Evolutionary conservation across 37 sponge, comb jelly and placozoan species (phyloP), one percentile per base, ranked within the genome.

Genomic region (Mnemiopsis leidyi): DNA sequence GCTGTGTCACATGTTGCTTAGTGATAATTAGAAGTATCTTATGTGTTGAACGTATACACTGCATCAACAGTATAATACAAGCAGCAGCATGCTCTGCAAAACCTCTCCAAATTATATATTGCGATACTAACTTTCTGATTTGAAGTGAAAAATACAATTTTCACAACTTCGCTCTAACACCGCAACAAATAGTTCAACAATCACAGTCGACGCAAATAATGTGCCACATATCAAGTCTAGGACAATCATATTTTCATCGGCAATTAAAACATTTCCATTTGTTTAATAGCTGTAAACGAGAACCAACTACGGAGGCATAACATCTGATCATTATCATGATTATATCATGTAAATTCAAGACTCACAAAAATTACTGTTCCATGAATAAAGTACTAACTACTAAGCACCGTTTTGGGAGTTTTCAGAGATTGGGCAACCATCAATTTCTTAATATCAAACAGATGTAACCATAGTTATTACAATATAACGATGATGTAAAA

Each of bases 11-110:
- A 25, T 25, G 73, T 69, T 69, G 29, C 28, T 21, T 28, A 25
- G 73, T 25, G 73, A 69, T 69, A 69, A 69, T 69, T 69, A 69
- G 73, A 69, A 69, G 73, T 69, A 69, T 69, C 73, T 69, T 25
- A 69, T 69, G 29, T 69, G 61, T 48, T 48, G 61, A 48, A 48
- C 61, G 61, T 48, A 48, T 48, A 48, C 61, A 48, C 61, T 48
- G 13, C 13, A 48, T 48, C 9, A 48, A 48, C 61, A 48, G 61
- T 48, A 48, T 5, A 48, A 48, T 48, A 48, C 61, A 48, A 48
- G 5, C 61, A 48, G 61, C 61, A 48, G 61, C 61, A 48, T 48
- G 61, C 61, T 18, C 5, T 13, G 13, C n/a, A 48, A 48, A 48
- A 48, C 61, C 61, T 13, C 61, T 18, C 61, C 61, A 13, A 48